Evolutionary conservation across 2,113 vertebrate genomes (phyloP).

Genomic region (Phylloscopus trochiloides): DNA sequence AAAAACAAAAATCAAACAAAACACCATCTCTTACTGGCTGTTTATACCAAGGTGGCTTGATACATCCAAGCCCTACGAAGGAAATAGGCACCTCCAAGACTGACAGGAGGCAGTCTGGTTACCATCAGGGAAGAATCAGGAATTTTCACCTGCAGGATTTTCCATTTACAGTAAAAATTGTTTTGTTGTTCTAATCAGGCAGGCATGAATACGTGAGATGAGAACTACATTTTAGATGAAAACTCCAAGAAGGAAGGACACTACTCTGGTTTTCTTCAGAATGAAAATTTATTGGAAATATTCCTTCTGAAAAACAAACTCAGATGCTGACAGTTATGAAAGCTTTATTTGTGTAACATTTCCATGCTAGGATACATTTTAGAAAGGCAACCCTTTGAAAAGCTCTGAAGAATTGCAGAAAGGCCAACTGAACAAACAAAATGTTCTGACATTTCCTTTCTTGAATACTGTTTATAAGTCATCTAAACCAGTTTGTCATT

Average conservation of each 20-base stretch:
- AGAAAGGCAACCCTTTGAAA: not conserved
- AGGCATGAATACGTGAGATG: not conserved
- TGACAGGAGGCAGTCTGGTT: not conserved
- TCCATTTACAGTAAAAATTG: not conserved
- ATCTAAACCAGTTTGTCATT: not conserved
- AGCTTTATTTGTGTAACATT: not conserved
- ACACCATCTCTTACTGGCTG: not conserved
- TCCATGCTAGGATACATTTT: not conserved
- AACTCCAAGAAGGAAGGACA: not conserved
- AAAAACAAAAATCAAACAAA: not conserved
- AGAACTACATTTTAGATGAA: not conserved
- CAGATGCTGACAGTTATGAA: slow-evolving; percentile 50
- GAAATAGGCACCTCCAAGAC: not conserved
- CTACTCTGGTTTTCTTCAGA: not conserved
- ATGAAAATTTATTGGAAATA: slow-evolving; percentile 3
- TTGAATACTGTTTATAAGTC: not conserved
- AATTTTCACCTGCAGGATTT: not conserved
- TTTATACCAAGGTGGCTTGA: not conserved
- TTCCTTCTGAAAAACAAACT: slow-evolving; percentile 10
- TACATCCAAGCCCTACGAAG: not conserved
- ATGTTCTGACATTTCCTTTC: slow-evolving; percentile 38
- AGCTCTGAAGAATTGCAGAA: slow-evolving; percentile 26
- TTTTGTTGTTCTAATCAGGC: not conserved
- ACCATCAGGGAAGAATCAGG: not conserved
- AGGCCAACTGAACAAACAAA: slow-evolving; percentile 21